Evolutionary conservation across 2,113 vertebrate genomes (phyloP).

Genomic region (Pseudorectes ferrugineus): DNA sequence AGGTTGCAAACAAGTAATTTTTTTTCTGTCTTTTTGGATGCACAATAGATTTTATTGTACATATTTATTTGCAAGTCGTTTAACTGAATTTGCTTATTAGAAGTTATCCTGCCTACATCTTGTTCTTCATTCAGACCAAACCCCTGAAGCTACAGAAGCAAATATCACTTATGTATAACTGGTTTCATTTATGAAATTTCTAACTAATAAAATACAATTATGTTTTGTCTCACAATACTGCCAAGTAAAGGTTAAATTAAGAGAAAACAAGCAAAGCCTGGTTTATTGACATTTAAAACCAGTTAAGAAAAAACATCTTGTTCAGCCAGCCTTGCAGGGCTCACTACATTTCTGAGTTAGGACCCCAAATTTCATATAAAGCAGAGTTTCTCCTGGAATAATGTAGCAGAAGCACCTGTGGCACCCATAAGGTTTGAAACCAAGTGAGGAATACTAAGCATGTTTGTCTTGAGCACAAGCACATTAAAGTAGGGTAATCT

Average conservation of each 20-base stretch:
- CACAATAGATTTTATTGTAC: neutral
- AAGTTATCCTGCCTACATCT: neutral
- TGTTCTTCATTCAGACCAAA: neutral
- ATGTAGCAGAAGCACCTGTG: neutral
- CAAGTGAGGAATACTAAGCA: neutral
- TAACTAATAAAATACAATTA: neutral
- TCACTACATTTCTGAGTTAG: neutral
- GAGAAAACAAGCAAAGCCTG: neutral
- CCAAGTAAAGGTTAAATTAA: neutral
- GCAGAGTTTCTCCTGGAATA: neutral
- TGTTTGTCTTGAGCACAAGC: neutral
- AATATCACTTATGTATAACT: neutral
- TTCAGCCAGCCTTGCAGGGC: neutral
- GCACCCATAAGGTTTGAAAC: neutral
- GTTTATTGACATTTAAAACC: neutral
- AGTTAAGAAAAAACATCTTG: neutral
- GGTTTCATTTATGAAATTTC: neutral
- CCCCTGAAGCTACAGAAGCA: neutral
- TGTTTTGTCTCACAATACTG: neutral
- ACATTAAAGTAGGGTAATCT: neutral
- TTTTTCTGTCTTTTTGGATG: neutral
- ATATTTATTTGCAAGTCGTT: neutral
- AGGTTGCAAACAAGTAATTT: accelerated
- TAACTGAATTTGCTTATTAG: neutral
- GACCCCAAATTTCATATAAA: neutral